A percentile compares a stretch with the other conserved stretches of the same genome.
phyloP scores from a whole-genome alignment of 2,113 vertebrate genomes.

The Trinectes maculatus region DNA sequence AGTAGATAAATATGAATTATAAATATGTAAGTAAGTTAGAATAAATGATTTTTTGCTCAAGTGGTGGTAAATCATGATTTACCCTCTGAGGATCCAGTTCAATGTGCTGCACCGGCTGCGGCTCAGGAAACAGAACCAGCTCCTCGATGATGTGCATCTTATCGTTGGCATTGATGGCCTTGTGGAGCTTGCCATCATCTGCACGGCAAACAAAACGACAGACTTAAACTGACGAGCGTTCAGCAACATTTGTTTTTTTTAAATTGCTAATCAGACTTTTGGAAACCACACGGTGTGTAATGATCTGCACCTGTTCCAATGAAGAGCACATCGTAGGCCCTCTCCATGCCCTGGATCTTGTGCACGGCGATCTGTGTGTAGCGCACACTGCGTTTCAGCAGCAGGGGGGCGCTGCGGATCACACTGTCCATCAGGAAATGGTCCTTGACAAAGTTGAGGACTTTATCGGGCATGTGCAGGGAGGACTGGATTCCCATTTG shows the following conservation, averaged over 20 bases:
- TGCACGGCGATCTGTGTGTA: slow-evolving; percentile 91
- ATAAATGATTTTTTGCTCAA: neutral
- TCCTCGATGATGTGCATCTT: slow-evolving; percentile 89
- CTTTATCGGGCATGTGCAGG: slow-evolving; percentile 92
- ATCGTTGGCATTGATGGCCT: slow-evolving; percentile 83
- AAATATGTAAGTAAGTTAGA: neutral
- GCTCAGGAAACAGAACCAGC: slow-evolving; percentile 84
- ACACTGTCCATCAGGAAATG: slow-evolving; percentile 94
- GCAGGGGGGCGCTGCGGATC: slow-evolving; percentile 86
- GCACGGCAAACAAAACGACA: too few species aligned
- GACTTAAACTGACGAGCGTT: too few species aligned
- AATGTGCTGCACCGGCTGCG: slow-evolving; percentile 88
- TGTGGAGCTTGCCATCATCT: slow-evolving; percentile 91
- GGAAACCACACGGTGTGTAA: neutral
- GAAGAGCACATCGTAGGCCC: slow-evolving; percentile 88
- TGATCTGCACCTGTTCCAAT: slow-evolving; percentile 86
- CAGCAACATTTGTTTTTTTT: neutral
- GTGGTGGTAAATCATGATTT: slow-evolving; percentile 3
- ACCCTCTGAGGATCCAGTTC: slow-evolving; percentile 87
- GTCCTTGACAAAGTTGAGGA: slow-evolving; percentile 96
- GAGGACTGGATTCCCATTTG: slow-evolving; percentile 89
- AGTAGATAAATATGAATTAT: neutral
- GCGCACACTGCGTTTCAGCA: slow-evolving; percentile 85
- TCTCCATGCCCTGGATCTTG: slow-evolving; percentile 80
- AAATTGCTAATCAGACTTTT: neutral